Conservation (phyloP, 2,888 invertebrate genomes). For the Gymnoscelis rufifasciata region DNA sequence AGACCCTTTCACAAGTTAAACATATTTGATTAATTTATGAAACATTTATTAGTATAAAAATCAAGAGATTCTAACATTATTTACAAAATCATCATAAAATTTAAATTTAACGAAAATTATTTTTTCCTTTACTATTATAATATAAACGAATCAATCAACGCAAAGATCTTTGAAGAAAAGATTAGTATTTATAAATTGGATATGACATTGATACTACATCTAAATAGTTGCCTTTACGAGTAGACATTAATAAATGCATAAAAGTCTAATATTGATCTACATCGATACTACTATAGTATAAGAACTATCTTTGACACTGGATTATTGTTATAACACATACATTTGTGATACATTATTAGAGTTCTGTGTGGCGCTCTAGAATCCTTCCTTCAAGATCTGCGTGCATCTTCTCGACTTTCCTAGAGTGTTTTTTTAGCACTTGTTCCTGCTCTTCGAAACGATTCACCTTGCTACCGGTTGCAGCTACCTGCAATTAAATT, state of each 20-base stretch:
- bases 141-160: no score
- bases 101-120: not conserved
- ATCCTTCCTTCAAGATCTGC: slow-evolving; percentile 87
- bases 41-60: slow-evolving; percentile 12
- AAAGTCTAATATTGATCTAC: not conserved
- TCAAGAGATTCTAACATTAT: slow-evolving; percentile 17
- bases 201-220: not conserved
- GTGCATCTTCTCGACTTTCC: slow-evolving; percentile 92
- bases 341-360: no score
- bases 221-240: slow-evolving; percentile 6
- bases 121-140: no score
- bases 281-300: not conserved
- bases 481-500: slow-evolving; percentile 61
- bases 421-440: slow-evolving; percentile 89
- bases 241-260: slow-evolving; percentile 14
- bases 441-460: slow-evolving; percentile 83
- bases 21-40: not conserved
- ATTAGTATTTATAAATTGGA: slow-evolving; percentile 2
- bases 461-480: slow-evolving; percentile 81
- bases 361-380: slow-evolving; percentile 85
- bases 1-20: not conserved
- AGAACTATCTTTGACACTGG: slow-evolving; percentile 16
- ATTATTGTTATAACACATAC: no score
- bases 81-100: slow-evolving; percentile 7
- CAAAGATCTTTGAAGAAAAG: slow-evolving; percentile 1